These are phyloP conservation scores for Trichonephila clavipes DNA, from an alignment of 1,140 invertebrate species.

Conservation along the genomic window DNA sequence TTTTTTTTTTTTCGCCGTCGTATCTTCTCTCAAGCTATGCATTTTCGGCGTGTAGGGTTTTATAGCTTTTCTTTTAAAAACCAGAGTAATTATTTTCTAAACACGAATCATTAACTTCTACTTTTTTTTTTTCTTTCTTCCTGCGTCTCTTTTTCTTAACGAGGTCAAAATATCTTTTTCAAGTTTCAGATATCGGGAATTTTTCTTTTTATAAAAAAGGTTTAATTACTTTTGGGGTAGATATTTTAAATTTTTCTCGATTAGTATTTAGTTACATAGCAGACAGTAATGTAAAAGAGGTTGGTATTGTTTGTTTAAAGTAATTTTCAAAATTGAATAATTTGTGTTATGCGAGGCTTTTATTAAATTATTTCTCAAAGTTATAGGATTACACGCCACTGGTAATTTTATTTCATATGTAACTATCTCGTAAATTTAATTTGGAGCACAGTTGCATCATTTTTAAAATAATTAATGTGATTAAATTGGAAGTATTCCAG, in stretches of 20 bases:
- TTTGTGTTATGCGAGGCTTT: too few species aligned
- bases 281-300: neutral
- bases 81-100: constrained; percentile 15
- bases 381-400: too few species aligned
- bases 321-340: neutral
- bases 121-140: neutral
- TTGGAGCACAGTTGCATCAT: too few species aligned
- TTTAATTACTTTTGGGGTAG: constrained; percentile 1
- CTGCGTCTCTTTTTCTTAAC: neutral
- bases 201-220: neutral
- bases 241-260: neutral
- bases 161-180: constrained; percentile 20
- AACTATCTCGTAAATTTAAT: too few species aligned
- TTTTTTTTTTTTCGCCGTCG: neutral
- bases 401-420: too few species aligned
- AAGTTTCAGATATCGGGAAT: neutral
- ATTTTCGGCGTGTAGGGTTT: neutral
- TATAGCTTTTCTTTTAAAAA: neutral
- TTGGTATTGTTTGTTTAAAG: neutral
- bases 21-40: neutral
- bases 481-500: too few species aligned
- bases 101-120: constrained; percentile 10
- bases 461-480: too few species aligned
- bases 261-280: neutral
- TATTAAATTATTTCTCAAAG: too few species aligned